Percentiles rank a stretch among this genome's conserved stretches.
Conservation (phyloP, 1,140 invertebrate genomes). For the Atopsyche davidsoni region DNA sequence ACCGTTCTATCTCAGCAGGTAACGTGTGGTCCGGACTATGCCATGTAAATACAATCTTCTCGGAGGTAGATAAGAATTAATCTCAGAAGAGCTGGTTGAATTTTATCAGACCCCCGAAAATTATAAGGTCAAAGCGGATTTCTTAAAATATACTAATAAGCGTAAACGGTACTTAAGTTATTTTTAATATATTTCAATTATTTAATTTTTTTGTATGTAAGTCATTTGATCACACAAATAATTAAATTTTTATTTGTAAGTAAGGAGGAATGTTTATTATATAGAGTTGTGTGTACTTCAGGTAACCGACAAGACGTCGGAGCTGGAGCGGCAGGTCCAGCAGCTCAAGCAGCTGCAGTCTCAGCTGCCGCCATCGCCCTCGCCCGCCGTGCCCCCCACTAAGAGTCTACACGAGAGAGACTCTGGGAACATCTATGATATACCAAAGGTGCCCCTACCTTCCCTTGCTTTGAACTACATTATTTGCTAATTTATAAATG, state of each 20-base stretch:
- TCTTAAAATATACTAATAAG: neutral
- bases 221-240: conserved; percentile 3
- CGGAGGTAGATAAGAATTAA: neutral
- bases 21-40: neutral
- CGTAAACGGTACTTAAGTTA: too few species aligned
- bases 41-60: neutral
- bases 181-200: neutral
- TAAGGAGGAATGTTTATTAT: neutral
- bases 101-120: too few species aligned
- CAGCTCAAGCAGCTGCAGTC: conserved; percentile 21
- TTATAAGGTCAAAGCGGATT: neutral
- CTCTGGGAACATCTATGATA: conserved; percentile 8
- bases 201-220: conserved; percentile 1
- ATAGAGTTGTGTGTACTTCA: conserved; percentile 5
- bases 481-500: too few species aligned
- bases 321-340: conserved; percentile 18
- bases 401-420: conserved; percentile 21
- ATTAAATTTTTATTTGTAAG: too few species aligned
- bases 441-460: conserved; percentile 5
- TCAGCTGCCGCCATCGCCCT: conserved; percentile 5
- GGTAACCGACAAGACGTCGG: conserved; percentile 24
- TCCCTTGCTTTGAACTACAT: neutral
- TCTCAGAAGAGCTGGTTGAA: neutral
- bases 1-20: conserved; percentile 22
- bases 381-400: neutral